Evolutionary conservation across 2,797 vertebrate species (phyloP).

Genomic region (Cirrhinus molitorella): DNA sequence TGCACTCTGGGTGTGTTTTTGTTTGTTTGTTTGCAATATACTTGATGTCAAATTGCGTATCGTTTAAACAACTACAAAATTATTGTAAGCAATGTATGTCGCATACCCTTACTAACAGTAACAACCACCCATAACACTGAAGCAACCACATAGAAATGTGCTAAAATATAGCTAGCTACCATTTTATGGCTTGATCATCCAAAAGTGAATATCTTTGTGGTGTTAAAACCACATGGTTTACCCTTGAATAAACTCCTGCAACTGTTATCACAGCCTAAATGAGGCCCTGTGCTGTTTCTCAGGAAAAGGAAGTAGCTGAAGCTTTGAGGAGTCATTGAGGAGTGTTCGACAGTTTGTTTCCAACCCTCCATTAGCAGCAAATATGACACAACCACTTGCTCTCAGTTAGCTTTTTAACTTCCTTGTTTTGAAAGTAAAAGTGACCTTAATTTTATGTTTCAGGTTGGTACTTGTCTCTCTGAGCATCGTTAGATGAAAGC

Average conservation of each 20-base stretch:
- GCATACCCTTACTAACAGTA: background rate
- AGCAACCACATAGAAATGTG: background rate
- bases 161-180: background rate
- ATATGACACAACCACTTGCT: background rate
- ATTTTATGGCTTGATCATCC: background rate
- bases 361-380: background rate
- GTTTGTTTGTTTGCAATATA: too few relatives aligned
- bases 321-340: background rate
- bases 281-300: background rate
- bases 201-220: background rate
- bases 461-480: background rate
- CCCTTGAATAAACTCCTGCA: background rate
- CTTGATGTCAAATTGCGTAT: too few relatives aligned
- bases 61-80: too few relatives aligned
- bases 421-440: background rate
- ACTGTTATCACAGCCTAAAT: constrained; percentile 11
- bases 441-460: background rate
- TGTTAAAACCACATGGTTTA: background rate
- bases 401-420: constrained; percentile 2
- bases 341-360: constrained; percentile 12
- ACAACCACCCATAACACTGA: background rate
- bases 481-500: background rate
- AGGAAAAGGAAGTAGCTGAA: background rate
- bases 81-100: too few relatives aligned
- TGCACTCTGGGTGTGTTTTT: too few relatives aligned